Evolutionary conservation across 2,113 vertebrate genomes (phyloP).

Genomic region (Neofelis nebulosa): DNA sequence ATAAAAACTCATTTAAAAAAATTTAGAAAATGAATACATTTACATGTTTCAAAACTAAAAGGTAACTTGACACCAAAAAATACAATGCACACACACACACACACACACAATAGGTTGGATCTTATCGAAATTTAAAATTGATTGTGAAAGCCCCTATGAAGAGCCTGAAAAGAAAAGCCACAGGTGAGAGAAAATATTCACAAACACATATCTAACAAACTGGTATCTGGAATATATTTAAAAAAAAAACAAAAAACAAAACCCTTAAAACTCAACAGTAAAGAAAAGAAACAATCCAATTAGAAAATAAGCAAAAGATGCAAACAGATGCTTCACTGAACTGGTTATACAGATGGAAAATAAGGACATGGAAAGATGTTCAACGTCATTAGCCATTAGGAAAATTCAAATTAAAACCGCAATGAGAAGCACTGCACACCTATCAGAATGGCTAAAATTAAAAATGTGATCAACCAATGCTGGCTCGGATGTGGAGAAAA

Average conservation of each 20-base stretch:
- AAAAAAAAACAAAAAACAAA: background rate
- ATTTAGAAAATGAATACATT: background rate
- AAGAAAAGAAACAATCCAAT: background rate
- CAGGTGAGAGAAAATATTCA: background rate
- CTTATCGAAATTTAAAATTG: background rate
- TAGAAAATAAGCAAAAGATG: background rate
- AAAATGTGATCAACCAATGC: background rate
- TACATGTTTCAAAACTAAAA: constrained; percentile 26
- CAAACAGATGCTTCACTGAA: background rate
- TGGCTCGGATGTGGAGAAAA: background rate
- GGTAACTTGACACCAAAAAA: background rate
- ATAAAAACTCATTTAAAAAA: too few species aligned
- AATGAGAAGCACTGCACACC: background rate
- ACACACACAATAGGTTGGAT: background rate
- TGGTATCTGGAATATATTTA: background rate
- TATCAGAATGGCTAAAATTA: background rate
- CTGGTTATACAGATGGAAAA: background rate
- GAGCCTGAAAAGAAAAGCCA: background rate
- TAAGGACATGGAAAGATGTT: background rate
- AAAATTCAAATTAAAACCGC: background rate
- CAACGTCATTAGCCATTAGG: background rate
- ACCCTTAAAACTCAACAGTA: background rate
- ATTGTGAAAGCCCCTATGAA: background rate
- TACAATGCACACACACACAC: background rate
- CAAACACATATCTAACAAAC: background rate